Percentiles rank a stretch among this genome's conserved stretches.
Evolutionary conservation across 2,888 invertebrate species (phyloP).

Genomic region (Stictocephala bisonia): DNA sequence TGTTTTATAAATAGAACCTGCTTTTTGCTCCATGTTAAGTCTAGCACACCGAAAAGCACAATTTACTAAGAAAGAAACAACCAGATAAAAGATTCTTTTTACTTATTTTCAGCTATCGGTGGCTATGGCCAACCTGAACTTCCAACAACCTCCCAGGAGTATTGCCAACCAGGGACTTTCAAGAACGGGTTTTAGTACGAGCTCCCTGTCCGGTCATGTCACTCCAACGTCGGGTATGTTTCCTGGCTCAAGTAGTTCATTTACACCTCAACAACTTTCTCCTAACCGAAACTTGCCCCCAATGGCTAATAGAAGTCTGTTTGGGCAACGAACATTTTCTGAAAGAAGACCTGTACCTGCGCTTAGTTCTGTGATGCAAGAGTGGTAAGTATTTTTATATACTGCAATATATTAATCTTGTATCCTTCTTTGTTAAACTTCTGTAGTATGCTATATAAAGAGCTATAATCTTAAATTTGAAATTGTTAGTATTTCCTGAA

Average conservation of each 20-base stretch:
- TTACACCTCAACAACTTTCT: slow-evolving; percentile 62
- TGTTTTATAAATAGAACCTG: not conserved
- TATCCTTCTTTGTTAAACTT: no score
- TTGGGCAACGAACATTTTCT: slow-evolving; percentile 83
- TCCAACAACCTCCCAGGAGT: slow-evolving; percentile 89
- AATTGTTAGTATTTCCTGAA: no score
- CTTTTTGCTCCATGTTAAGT: not conserved
- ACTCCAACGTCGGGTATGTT: slow-evolving; percentile 77
- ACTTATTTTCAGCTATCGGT: slow-evolving; percentile 60
- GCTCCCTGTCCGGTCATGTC: slow-evolving; percentile 80
- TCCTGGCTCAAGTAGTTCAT: slow-evolving; percentile 65
- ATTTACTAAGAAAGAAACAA: slow-evolving; percentile 2
- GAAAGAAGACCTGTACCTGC: slow-evolving; percentile 77
- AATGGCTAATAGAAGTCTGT: slow-evolving; percentile 70
- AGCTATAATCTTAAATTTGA: not conserved
- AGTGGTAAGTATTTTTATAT: slow-evolving; percentile 54
- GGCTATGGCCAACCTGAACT: slow-evolving; percentile 95
- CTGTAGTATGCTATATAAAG: no score
- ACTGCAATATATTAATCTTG: no score
- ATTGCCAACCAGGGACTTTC: slow-evolving; percentile 79
- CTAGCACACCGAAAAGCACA: not conserved
- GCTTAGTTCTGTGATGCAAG: slow-evolving; percentile 66
- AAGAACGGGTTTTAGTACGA: slow-evolving; percentile 73
- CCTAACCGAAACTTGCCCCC: slow-evolving; percentile 63
- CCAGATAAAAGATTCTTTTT: not conserved